Percentiles rank a stretch among this genome's conserved stretches.
These are phyloP conservation scores for Esperia sulphurella DNA, from an alignment of 2,888 invertebrate genomes.

Conservation along the genomic window DNA sequence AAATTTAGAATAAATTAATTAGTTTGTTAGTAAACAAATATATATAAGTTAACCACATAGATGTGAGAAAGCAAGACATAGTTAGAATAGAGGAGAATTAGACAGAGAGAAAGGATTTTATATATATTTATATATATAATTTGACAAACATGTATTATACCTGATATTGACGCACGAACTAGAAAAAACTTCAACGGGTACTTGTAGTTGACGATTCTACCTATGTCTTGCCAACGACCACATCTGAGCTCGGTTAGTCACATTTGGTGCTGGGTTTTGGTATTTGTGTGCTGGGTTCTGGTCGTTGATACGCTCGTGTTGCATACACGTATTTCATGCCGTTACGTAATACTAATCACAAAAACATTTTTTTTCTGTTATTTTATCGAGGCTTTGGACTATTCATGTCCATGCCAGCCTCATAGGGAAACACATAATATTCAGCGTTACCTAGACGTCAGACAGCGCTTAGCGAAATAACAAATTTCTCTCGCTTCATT, in stretches of 20 bases:
- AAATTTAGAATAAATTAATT: slow-evolving; percentile 17
- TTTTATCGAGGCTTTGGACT: too few relatives aligned
- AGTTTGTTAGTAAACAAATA: slow-evolving; percentile 32
- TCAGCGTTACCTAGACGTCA: too few relatives aligned
- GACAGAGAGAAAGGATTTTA: slow-evolving; percentile 30
- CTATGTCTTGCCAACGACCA: slow-evolving; percentile 78
- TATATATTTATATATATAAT: slow-evolving; percentile 5
- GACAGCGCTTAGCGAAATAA: too few relatives aligned
- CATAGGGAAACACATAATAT: too few relatives aligned
- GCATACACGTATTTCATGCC: slow-evolving; percentile 32
- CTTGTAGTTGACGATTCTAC: slow-evolving; percentile 15
- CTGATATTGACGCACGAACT: slow-evolving; percentile 43
- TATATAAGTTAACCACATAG: slow-evolving; percentile 24
- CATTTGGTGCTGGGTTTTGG: slow-evolving; percentile 15
- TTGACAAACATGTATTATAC: slow-evolving; percentile 33
- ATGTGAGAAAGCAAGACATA: slow-evolving; percentile 78
- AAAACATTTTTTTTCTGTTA: too few relatives aligned
- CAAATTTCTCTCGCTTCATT: too few relatives aligned
- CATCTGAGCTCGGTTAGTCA: slow-evolving; percentile 72
- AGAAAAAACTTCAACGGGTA: slow-evolving; percentile 26
- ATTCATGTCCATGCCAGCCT: too few relatives aligned
- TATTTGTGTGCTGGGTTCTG: slow-evolving; percentile 10
- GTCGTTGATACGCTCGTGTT: slow-evolving; percentile 7
- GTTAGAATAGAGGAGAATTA: slow-evolving; percentile 60
- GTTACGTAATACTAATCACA: too few relatives aligned